These are phyloP conservation scores for Gonocerus acuteangulatus DNA, from an alignment of 2,888 invertebrate genomes.

Conservation along the genomic window DNA sequence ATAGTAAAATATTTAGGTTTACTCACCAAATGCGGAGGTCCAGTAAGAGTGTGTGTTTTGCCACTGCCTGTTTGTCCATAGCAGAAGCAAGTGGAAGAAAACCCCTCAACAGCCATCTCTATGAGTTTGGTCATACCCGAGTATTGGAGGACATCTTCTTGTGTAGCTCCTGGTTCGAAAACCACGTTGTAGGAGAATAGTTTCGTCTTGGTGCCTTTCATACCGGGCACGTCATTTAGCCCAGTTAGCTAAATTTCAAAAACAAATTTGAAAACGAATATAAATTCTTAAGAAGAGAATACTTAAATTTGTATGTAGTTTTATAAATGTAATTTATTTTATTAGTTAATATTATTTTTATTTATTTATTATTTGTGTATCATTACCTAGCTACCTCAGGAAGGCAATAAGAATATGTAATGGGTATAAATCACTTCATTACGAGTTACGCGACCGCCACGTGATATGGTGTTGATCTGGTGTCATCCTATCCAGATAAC, in stretches of 20 bases:
- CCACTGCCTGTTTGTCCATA: conserved; percentile 96
- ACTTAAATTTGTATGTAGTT: too few species aligned
- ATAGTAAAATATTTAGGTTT: too few species aligned
- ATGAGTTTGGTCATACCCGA: conserved; percentile 83
- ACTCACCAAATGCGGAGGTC: conserved; percentile 75
- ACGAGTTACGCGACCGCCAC: too few species aligned
- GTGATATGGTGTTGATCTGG: too few species aligned
- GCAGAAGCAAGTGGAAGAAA: conserved; percentile 88
- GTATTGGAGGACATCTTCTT: conserved; percentile 77
- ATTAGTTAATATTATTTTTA: too few species aligned
- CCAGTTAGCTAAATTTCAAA: conserved; percentile 38
- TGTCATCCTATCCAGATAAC: too few species aligned
- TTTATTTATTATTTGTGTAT: too few species aligned
- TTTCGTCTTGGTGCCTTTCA: conserved; percentile 58
- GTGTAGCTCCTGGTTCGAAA: conserved; percentile 82
- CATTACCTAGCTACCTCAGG: too few species aligned
- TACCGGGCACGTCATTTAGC: conserved; percentile 33
- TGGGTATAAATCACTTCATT: too few species aligned
- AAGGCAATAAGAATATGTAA: too few species aligned
- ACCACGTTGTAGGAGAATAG: conserved; percentile 92
- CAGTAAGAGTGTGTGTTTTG: conserved; percentile 91
- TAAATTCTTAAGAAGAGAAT: too few species aligned
- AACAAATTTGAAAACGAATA: not conserved
- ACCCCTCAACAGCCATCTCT: conserved; percentile 91
- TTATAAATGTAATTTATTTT: too few species aligned